These are phyloP conservation scores for Cephonodes hylas DNA, from an alignment of 2,888 invertebrate genomes.

Conservation along the genomic window DNA sequence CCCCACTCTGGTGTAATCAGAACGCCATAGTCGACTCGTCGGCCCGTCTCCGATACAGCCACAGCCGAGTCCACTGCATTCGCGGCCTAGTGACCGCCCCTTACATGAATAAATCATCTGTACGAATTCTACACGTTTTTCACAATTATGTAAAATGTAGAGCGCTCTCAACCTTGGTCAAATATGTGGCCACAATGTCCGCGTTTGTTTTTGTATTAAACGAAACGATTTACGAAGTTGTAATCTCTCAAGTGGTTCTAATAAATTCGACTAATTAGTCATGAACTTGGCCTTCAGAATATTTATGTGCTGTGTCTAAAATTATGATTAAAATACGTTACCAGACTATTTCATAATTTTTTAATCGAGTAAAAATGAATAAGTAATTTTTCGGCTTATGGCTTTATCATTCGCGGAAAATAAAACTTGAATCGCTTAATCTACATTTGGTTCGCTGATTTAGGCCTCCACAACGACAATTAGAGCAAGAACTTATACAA, in stretches of 20 bases:
- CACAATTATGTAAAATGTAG: constrained; percentile 12
- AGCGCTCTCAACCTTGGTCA: constrained; percentile 3
- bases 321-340: too few species aligned
- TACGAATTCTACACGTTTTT: not conserved
- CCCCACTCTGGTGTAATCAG: constrained; percentile 32
- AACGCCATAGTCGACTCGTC: constrained; percentile 8
- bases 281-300: not conserved
- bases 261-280: not conserved
- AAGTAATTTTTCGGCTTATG: too few species aligned
- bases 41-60: constrained; percentile 18
- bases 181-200: constrained; percentile 2
- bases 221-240: not conserved
- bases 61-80: constrained; percentile 33
- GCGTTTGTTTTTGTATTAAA: not conserved
- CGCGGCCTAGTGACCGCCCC: constrained; percentile 27
- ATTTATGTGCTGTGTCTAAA: too few species aligned
- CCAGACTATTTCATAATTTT: too few species aligned
- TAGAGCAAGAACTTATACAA: too few species aligned
- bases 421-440: too few species aligned
- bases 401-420: too few species aligned
- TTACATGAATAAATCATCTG: constrained; percentile 9
- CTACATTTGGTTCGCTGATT: too few species aligned
- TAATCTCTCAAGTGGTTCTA: too few species aligned
- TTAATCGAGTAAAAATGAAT: too few species aligned
- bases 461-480: too few species aligned